Conservation (phyloP, 2,113 vertebrate species). For the Hippocampus zosterae region DNA sequence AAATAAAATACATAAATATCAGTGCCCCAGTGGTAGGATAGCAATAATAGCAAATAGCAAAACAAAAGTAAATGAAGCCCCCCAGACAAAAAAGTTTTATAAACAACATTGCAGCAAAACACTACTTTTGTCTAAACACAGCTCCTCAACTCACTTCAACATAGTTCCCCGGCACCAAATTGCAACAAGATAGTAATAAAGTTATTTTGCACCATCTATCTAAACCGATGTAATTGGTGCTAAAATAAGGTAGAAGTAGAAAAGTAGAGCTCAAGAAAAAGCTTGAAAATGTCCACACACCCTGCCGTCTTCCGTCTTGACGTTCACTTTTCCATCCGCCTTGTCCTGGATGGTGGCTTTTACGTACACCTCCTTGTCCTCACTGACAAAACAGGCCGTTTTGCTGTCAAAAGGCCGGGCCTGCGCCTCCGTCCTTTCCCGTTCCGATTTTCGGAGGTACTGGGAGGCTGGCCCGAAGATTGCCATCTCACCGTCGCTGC, state of each 20-base stretch:
- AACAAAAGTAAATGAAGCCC: not conserved
- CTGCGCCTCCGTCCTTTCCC: constrained; percentile 74
- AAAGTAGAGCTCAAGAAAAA: not conserved
- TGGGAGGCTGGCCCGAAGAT: constrained; percentile 72
- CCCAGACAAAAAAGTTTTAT: not conserved
- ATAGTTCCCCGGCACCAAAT: not conserved
- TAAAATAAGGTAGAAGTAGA: not conserved
- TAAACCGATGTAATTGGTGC: too few species aligned
- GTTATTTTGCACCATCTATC: too few species aligned
- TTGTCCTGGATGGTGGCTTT: constrained; percentile 76
- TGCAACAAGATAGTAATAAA: too few species aligned
- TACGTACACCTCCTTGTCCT: constrained; percentile 71
- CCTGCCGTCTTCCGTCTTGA: constrained; percentile 75
- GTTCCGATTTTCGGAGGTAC: constrained; percentile 76
- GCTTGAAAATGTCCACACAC: constrained; percentile 53
- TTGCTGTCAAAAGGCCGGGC: constrained; percentile 77
- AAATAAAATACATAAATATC: too few species aligned
- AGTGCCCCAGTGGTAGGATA: too few species aligned
- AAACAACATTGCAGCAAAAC: too few species aligned
- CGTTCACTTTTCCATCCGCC: constrained; percentile 63
- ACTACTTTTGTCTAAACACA: too few species aligned
- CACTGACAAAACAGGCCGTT: constrained; percentile 76
- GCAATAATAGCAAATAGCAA: too few species aligned
- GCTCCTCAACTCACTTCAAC: too few species aligned
- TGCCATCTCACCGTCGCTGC: constrained; percentile 68